Evolutionary conservation across 1,140 invertebrate genomes (phyloP), one percentile per base, ranked within the genome.

Genomic region (Charaxes varanes): DNA sequence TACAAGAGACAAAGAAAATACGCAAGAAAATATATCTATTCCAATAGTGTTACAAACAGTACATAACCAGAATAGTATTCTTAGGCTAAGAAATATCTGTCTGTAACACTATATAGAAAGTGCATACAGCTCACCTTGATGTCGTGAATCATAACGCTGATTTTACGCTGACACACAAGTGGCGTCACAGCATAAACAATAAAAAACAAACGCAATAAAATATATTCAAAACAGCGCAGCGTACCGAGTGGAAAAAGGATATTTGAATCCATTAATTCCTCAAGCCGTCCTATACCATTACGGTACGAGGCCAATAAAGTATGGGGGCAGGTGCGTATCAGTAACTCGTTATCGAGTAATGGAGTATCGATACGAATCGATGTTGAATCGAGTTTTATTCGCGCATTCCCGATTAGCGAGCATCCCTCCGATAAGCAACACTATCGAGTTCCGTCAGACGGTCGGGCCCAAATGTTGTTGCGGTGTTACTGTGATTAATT

Each of bases 331-430:
- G 61, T 64, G 37, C 35, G 49, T 52, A 48, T 55, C 49, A 42
- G 42, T 48, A 48, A 30, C 47, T 47, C 38, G 56, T 55, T 60
- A 63, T 63, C 57, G 35, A 42, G 47, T 47, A 50, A 60, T 50
- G 50, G 41, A 55, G 41, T 43, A 56, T 53, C 49, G 52, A 58
- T 62, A 51, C 36, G 35, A 45, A 53, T 57, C 54, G 31, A 46
- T 53, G 46, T 53, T 19, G 30, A 53, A 53, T 57, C 54, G 41
- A 46, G 33, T 53, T 53, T 42, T 38, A 53, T 54, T 50, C 43
- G 49, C 41, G 41, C 50, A 42, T 43, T 26, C 34, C 36, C 38
- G 46, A 49, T 47, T 47, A 41, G 43, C 34, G 36, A 32, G 37
- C 28, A 40, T 46, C 30, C 21, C 15, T 26, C 13, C 33, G 43